A percentile compares a stretch with the other conserved stretches of the same genome.
Evolutionary conservation across 2,888 invertebrate species (phyloP).

Genomic region (Pocota personata): DNA sequence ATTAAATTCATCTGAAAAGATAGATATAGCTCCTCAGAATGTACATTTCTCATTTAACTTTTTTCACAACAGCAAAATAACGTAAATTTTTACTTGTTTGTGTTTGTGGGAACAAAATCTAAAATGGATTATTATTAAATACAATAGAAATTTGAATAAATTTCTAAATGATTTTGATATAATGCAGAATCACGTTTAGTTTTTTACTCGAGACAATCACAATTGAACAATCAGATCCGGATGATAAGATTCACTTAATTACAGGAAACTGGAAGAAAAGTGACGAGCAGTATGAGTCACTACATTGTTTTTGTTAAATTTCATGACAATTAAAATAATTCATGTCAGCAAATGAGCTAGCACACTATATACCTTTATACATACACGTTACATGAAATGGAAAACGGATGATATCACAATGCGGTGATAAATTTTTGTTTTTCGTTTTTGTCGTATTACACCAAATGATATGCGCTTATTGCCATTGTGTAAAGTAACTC

Average conservation of each 20-base stretch:
- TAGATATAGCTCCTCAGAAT: not conserved
- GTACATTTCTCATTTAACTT: not conserved
- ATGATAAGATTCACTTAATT: slow-evolving; percentile 10
- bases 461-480: slow-evolving; percentile 14
- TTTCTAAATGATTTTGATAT: not conserved
- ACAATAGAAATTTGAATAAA: not conserved
- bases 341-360: slow-evolving; percentile 10
- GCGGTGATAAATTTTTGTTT: slow-evolving; percentile 22
- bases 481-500: slow-evolving; percentile 50
- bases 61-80: no score
- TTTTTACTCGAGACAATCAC: not conserved
- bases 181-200: not conserved
- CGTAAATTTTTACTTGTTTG: no score
- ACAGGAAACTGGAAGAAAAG: slow-evolving; percentile 22
- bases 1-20: no score
- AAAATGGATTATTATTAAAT: not conserved
- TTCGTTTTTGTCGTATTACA: slow-evolving; percentile 5
- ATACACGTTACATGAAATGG: slow-evolving; percentile 22
- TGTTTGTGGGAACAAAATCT: not conserved
- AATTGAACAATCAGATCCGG: not conserved
- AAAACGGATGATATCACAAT: slow-evolving; percentile 44
- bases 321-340: slow-evolving; percentile 34
- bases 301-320: slow-evolving; percentile 9
- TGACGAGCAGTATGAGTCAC: not conserved
- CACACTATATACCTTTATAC: not conserved